phyloP scores from a whole-genome alignment of 2,797 vertebrate genomes.

The Leptodactylus fallax region DNA sequence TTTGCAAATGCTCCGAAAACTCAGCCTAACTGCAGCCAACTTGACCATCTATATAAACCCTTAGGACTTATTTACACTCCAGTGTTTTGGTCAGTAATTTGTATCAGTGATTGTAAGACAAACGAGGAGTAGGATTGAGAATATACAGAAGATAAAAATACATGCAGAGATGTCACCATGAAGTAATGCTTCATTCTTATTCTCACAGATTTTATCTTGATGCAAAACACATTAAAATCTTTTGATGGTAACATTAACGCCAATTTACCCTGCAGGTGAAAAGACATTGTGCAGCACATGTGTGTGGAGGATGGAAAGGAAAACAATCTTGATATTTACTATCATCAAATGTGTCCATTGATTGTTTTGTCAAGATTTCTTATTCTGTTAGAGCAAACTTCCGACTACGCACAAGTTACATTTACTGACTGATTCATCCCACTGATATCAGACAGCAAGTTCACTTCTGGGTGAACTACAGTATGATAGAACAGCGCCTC shows the following conservation, averaged over 20 bases:
- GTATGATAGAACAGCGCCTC: not conserved
- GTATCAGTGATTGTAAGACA: too few relatives aligned
- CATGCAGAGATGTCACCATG: constrained; percentile 27
- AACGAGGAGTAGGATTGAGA: too few relatives aligned
- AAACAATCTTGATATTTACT: not conserved
- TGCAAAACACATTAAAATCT: constrained; percentile 17
- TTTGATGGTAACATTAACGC: not conserved
- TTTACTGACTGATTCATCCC: not conserved
- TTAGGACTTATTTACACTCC: too few relatives aligned
- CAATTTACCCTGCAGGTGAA: constrained; percentile 20
- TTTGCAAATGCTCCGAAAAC: too few relatives aligned
- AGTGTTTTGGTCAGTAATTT: too few relatives aligned
- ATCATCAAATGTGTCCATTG: not conserved
- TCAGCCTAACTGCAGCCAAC: too few relatives aligned
- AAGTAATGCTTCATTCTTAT: constrained; percentile 35
- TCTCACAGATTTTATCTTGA: constrained; percentile 37
- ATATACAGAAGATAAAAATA: not conserved
- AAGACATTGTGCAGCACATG: too few relatives aligned
- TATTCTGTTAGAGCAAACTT: not conserved
- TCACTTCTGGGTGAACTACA: not conserved
- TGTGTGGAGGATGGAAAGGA: not conserved
- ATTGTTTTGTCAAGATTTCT: constrained; percentile 20
- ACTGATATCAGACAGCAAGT: not conserved
- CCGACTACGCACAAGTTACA: not conserved
- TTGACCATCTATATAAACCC: too few relatives aligned